phyloP scores from a whole-genome alignment of 2,888 invertebrate species.

The Parelbella ahira region DNA sequence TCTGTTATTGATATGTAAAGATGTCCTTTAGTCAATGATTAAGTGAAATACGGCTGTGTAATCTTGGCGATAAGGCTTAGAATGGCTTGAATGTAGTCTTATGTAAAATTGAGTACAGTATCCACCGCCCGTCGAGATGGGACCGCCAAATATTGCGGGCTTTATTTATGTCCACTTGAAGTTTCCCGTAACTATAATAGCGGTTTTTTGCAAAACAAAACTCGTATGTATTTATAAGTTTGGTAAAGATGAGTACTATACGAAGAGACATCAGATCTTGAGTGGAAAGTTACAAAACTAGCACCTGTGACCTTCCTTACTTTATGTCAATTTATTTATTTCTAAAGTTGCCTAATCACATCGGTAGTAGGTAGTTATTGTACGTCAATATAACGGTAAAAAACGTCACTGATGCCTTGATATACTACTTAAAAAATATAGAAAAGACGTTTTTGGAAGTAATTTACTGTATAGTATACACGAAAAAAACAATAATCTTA shows the following conservation, averaged over 20 bases:
- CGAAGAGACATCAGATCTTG: slow-evolving; percentile 8
- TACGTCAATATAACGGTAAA: too few species aligned
- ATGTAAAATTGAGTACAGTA: slow-evolving; percentile 51
- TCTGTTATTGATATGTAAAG: slow-evolving; percentile 49
- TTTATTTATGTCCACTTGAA: slow-evolving; percentile 79
- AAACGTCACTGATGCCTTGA: too few species aligned
- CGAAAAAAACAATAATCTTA: too few species aligned
- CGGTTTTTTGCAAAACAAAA: slow-evolving; percentile 39
- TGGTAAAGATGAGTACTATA: slow-evolving; percentile 11
- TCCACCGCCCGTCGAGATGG: slow-evolving; percentile 64
- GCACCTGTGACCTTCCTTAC: too few species aligned
- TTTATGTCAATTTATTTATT: too few species aligned
- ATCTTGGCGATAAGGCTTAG: slow-evolving; percentile 30
- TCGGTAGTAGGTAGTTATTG: too few species aligned
- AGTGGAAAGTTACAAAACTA: slow-evolving; percentile 6
- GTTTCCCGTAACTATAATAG: slow-evolving; percentile 64
- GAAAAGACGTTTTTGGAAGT: too few species aligned
- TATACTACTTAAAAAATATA: too few species aligned
- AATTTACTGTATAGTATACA: too few species aligned
- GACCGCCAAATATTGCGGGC: slow-evolving; percentile 73
- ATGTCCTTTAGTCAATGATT: slow-evolving; percentile 32
- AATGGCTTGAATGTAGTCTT: slow-evolving; percentile 36
- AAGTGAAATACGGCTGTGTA: slow-evolving; percentile 33
- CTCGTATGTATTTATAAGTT: slow-evolving; percentile 25
- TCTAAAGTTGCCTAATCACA: too few species aligned